Conservation (phyloP, 2,113 vertebrate species). For the Crocuta crocuta region DNA sequence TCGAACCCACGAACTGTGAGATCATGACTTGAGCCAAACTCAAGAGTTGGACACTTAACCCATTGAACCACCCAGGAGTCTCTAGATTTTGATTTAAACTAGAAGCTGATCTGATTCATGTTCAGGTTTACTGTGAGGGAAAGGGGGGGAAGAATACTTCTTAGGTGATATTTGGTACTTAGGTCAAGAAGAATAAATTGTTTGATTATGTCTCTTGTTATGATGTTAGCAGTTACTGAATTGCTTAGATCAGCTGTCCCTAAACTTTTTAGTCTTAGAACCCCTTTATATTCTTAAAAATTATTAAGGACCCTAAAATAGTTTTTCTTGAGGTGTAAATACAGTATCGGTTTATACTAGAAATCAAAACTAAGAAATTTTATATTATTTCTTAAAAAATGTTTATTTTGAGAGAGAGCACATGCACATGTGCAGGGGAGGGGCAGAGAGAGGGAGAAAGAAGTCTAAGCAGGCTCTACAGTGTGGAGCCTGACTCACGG, state of each 20-base stretch:
- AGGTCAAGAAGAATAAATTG: neutral
- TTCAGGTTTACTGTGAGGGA: neutral
- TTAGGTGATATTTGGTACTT: neutral
- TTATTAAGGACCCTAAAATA: neutral
- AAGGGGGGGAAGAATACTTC: neutral
- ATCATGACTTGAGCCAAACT: no score
- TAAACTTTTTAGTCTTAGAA: neutral
- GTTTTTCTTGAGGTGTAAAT: conserved; percentile 10
- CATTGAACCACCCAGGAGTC: no score
- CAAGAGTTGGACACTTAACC: no score
- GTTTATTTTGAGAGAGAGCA: no score
- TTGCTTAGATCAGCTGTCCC: neutral
- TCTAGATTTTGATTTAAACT: neutral
- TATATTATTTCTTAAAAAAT: no score
- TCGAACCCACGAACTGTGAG: no score
- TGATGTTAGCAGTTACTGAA: neutral
- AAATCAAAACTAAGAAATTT: neutral
- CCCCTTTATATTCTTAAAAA: neutral
- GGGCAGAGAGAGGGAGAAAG: no score
- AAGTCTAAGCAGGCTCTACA: no score
- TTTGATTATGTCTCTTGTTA: neutral
- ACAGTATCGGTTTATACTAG: neutral
- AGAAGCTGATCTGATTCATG: neutral
- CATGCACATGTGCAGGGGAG: no score
- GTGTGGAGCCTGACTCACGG: no score